Conservation (phyloP, 2,797 vertebrate species). For the Sylvia borin region DNA sequence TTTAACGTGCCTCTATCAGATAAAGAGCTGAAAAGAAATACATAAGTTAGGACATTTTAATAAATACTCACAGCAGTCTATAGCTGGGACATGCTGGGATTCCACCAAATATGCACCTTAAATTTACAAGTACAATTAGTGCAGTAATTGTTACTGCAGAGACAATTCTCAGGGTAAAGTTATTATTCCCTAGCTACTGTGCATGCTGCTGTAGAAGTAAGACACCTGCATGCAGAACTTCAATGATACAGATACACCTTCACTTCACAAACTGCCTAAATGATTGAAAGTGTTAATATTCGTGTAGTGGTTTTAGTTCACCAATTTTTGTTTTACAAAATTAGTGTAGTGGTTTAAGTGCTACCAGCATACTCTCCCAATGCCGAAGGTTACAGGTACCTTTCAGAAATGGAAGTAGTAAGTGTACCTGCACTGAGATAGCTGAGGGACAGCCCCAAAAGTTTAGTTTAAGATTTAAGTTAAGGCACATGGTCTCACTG, state of each 20-base stretch:
- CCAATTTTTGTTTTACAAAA: no score
- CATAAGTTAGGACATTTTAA: neutral
- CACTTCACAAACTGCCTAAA: neutral
- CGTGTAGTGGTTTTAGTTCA: no score
- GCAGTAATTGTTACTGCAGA: neutral
- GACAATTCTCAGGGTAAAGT: neutral
- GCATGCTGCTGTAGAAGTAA: neutral
- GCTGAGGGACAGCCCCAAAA: neutral
- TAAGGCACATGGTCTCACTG: neutral
- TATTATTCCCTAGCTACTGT: neutral
- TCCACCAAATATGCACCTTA: neutral
- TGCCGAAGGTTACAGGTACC: neutral
- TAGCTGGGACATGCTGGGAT: neutral
- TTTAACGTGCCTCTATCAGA: conserved; percentile 82
- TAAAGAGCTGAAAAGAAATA: conserved; percentile 75
- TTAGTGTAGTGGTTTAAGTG: no score
- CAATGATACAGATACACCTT: accelerated
- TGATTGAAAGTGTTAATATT: neutral
- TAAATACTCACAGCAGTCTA: neutral
- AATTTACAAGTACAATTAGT: neutral
- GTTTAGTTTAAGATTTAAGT: neutral
- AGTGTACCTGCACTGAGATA: neutral
- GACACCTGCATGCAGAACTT: neutral
- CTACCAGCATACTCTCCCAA: neutral
- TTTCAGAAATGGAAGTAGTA: neutral